A percentile compares a stretch with the other conserved stretches of the same genome.
These are phyloP conservation scores for Acutogordius australiensis DNA, from an alignment of 2,888 invertebrate species.

Conservation along the genomic window DNA sequence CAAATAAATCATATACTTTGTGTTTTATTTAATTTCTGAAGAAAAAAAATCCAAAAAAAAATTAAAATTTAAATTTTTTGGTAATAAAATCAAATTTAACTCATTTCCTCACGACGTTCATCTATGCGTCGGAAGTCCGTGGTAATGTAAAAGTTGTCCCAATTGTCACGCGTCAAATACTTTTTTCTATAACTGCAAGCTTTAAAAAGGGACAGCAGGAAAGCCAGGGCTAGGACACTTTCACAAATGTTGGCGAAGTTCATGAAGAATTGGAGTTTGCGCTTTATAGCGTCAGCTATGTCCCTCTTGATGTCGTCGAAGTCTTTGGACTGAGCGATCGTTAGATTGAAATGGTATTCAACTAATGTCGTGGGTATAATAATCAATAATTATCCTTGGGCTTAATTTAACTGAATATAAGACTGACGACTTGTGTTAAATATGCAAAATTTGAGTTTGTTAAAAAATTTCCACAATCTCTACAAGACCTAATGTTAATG, in stretches of 20 bases:
- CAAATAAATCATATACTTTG: no score
- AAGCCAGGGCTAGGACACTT: not conserved
- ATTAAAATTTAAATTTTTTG: no score
- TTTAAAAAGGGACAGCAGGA: not conserved
- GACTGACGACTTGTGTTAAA: no score
- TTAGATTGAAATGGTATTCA: slow-evolving; percentile 4
- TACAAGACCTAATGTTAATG: no score
- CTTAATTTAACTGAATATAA: no score
- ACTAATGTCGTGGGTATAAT: not conserved
- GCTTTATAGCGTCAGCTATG: not conserved
- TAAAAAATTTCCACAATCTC: no score
- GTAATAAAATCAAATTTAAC: no score
- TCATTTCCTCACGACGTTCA: not conserved
- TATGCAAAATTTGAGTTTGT: no score
- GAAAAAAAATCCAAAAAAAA: no score
- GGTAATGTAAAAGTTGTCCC: not conserved
- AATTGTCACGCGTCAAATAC: not conserved
- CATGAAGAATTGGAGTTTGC: not conserved
- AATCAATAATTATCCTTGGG: no score
- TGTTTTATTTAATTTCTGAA: no score
- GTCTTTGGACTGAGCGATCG: not conserved
- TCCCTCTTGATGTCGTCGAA: not conserved
- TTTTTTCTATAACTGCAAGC: not conserved
- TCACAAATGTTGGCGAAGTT: not conserved
- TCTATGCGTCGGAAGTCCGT: not conserved